Evolutionary conservation across 2,888 invertebrate genomes (phyloP), one percentile per base, ranked within the genome.

Genomic region (Piscicola geometra): DNA sequence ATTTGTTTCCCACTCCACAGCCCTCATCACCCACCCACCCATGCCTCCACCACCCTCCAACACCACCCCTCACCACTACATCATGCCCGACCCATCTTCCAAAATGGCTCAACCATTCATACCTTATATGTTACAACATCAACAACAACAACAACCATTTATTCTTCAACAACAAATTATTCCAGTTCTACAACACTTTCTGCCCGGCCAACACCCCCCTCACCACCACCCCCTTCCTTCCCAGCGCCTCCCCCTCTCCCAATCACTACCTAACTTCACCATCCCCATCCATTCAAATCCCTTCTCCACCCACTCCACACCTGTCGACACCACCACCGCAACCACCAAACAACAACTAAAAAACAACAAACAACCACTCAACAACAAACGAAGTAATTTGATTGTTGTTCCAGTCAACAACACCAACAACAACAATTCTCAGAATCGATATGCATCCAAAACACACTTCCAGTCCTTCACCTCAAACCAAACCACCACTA

Each of bases 311-410:
- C 64, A 64, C 9, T 28, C n/a, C 25, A 12, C n/a, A 15, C 64
- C 9, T 25, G 9, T 9, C 12, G 9, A 64, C 28, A 15, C 15
- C 35, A n/a, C 18, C 35, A 32, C 67, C 33, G 32, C n/a, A 2
- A 25, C 2, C 33, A 25, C 3, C 33, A 67, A 67, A 3, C 3
- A 67, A 3, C 12, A 28, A 32, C 18, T 33, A 12, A 67, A 67
- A n/a, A 67, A n/a, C 33, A 25, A 35, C 15, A 35, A 25, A 12
- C 18, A 67, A 67, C 21, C 30, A 64, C 21, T 3, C 64, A 64
- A 64, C n/a, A n/a, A 30, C 64, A 64, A 64, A n/a, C 64, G 30
- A 32, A 67, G 67, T 32, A 67, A 67, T 67, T 32, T 67, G 3
- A 67, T 67, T 33, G 67, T 67, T 33, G 35, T 67, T 33, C 30